Evolutionary conservation across 2,888 invertebrate genomes (phyloP).

Genomic region (Cosmia pyralina): DNA sequence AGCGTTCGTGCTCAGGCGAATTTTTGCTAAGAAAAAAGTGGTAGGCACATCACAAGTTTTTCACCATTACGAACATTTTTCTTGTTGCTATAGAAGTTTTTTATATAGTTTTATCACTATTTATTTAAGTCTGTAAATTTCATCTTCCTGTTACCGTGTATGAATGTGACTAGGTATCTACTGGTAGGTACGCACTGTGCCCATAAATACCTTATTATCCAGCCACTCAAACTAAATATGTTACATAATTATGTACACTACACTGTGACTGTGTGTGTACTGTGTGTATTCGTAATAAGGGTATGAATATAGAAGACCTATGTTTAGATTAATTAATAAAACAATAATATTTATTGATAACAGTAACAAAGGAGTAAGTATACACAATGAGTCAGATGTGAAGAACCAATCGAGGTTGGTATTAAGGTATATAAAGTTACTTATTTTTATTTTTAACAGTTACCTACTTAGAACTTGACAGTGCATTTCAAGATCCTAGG

Average conservation of each 20-base stretch:
- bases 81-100: not conserved
- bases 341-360: not conserved
- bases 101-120: not conserved
- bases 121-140: not conserved
- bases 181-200: not conserved
- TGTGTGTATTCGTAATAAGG: no score
- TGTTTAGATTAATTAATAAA: not conserved
- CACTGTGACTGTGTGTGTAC: no score
- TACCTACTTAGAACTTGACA: not conserved
- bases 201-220: not conserved
- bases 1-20: not conserved
- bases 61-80: no score
- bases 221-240: not conserved
- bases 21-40: slow-evolving; percentile 33
- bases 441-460: not conserved
- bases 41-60: slow-evolving; percentile 28
- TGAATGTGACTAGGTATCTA: no score
- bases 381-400: not conserved
- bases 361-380: slow-evolving; percentile 1
- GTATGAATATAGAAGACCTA: not conserved
- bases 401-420: not conserved
- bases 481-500: no score
- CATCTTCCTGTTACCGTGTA: not conserved
- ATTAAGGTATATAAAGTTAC: no score
- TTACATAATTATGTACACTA: not conserved